Percentiles rank a stretch among this genome's conserved stretches.
phyloP scores from a whole-genome alignment of 1,140 invertebrate genomes.

The Wasmannia auropunctata region DNA sequence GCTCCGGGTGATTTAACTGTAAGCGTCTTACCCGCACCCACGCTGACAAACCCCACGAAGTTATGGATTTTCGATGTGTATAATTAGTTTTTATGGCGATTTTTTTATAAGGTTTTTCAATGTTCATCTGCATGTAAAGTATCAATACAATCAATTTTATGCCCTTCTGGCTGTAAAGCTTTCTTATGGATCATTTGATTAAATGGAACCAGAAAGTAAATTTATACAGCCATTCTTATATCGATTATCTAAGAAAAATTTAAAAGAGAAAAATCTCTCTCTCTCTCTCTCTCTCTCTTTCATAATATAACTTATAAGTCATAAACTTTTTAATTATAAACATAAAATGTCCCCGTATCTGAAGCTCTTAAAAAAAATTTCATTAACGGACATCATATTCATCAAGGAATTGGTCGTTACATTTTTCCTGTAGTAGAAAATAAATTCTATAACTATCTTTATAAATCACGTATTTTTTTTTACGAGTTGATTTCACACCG shows the following conservation, averaged over 20 bases:
- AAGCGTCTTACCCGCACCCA: conserved; percentile 6
- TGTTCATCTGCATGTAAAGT: conserved; percentile 29
- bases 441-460: not conserved
- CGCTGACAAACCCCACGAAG: not conserved
- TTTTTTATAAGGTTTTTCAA: conserved; percentile 18
- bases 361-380: not conserved
- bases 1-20: conserved; percentile 32
- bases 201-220: not conserved
- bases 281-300: too few relatives aligned
- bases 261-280: not conserved
- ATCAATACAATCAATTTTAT: conserved; percentile 32
- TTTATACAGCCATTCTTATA: not conserved
- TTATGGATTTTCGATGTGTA: conserved; percentile 44
- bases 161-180: not conserved
- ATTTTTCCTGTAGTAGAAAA: not conserved
- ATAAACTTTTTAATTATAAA: not conserved
- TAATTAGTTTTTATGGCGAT: conserved; percentile 23
- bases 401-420: not conserved
- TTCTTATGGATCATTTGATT: not conserved
- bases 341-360: not conserved
- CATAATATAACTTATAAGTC: not conserved
- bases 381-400: not conserved
- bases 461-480: conserved; percentile 19
- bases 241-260: not conserved
- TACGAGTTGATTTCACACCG: not conserved